These are phyloP conservation scores for Mesorhabditis spiculigera DNA, from an alignment of 2,888 invertebrate species.

Conservation along the genomic window DNA sequence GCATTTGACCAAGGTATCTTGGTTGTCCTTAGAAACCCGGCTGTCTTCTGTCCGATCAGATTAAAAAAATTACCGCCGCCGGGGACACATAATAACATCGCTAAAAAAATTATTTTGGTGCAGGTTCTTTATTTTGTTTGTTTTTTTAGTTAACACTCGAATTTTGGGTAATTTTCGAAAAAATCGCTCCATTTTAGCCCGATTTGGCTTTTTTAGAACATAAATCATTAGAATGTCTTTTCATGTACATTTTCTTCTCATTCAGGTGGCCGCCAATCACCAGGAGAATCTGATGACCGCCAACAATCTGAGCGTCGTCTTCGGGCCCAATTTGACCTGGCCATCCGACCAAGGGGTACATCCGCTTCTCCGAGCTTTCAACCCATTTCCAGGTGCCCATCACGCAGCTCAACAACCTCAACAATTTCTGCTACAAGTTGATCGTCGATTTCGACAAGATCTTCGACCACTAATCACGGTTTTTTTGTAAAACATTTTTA, in stretches of 20 bases:
- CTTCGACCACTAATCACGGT: constrained; percentile 28
- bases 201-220: constrained; percentile 7
- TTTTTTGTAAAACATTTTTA: not conserved
- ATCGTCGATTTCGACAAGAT: constrained; percentile 52
- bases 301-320: constrained; percentile 84
- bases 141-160: no score
- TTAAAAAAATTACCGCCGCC: no score
- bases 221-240: not conserved
- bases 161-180: no score
- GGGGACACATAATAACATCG: no score
- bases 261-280: constrained; percentile 67
- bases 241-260: not conserved
- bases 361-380: not conserved
- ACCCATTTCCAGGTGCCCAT: constrained; percentile 40
- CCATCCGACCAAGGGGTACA: constrained; percentile 64
- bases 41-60: no score
- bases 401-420: constrained; percentile 54
- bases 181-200: not conserved
- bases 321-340: constrained; percentile 86
- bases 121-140: no score
- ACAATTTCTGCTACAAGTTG: constrained; percentile 55
- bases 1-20: constrained; percentile 49
- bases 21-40: not conserved
- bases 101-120: no score
- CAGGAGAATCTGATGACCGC: constrained; percentile 84